Evolutionary conservation across 2,797 vertebrate species (phyloP).

Genomic region (Sarcoramphus papa): DNA sequence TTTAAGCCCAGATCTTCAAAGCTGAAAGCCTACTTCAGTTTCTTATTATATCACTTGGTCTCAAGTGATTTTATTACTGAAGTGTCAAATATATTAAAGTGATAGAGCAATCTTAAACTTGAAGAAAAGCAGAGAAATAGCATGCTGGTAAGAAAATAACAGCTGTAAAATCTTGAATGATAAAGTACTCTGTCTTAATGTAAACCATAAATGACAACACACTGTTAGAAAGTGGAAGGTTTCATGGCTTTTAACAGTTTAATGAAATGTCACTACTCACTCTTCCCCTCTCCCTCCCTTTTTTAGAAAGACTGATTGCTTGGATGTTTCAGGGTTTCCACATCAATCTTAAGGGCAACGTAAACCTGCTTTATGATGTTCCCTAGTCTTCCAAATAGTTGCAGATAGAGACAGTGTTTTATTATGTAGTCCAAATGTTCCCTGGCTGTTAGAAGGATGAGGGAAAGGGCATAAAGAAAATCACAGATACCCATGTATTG

Average conservation of each 20-base stretch:
- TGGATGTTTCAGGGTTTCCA: neutral
- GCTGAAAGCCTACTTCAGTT: neutral
- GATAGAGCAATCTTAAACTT: neutral
- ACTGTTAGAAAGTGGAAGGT: neutral
- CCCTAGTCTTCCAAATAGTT: neutral
- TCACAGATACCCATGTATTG: rapidly evolving
- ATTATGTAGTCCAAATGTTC: neutral
- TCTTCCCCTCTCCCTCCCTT: rapidly evolving
- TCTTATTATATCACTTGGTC: neutral
- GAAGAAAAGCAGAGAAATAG: neutral
- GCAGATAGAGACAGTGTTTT: neutral
- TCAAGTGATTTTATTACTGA: neutral
- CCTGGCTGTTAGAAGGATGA: neutral
- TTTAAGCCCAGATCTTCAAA: neutral
- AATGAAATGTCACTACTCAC: neutral
- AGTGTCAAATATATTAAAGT: neutral
- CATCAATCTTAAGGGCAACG: neutral
- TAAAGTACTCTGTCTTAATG: neutral
- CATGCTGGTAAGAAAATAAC: neutral
- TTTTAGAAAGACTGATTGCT: neutral
- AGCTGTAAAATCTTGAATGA: neutral
- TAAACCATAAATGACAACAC: neutral
- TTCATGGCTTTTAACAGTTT: neutral
- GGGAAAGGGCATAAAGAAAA: neutral
- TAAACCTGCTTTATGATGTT: neutral